Evolutionary conservation across 2,888 invertebrate species (phyloP).

Genomic region (Malacosoma neustria): DNA sequence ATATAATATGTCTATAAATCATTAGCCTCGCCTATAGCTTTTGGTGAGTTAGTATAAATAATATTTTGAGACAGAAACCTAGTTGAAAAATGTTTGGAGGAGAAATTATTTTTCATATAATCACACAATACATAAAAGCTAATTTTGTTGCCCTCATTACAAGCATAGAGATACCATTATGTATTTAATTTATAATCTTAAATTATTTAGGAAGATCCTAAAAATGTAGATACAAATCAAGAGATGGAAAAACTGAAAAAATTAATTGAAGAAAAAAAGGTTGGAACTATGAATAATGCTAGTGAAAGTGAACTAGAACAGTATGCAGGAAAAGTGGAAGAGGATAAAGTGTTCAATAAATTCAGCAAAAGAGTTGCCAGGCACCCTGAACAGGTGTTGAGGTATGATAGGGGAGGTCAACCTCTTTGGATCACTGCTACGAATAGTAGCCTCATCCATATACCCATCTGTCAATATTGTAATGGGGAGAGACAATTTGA

Average conservation of each 20-base stretch:
- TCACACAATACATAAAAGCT: too few relatives aligned
- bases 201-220: slow-evolving; percentile 41
- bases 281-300: slow-evolving; percentile 77
- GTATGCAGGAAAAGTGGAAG: slow-evolving; percentile 74
- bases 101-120: too few relatives aligned
- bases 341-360: slow-evolving; percentile 85
- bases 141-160: too few relatives aligned
- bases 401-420: slow-evolving; percentile 85
- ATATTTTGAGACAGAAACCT: too few relatives aligned
- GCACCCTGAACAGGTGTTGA: slow-evolving; percentile 86
- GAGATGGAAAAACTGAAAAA: slow-evolving; percentile 58
- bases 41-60: too few relatives aligned
- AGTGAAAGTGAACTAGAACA: slow-evolving; percentile 81
- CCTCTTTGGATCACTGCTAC: slow-evolving; percentile 90
- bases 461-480: slow-evolving; percentile 87
- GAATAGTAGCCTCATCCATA: slow-evolving; percentile 42
- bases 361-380: slow-evolving; percentile 82
- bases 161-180: too few relatives aligned
- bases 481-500: slow-evolving; percentile 87
- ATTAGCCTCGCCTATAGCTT: too few relatives aligned
- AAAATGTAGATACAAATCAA: slow-evolving; percentile 63
- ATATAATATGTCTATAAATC: too few relatives aligned
- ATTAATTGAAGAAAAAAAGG: slow-evolving; percentile 72
- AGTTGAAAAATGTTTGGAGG: too few relatives aligned
- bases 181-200: too few relatives aligned